A percentile compares a stretch with the other conserved stretches of the same genome.
Conservation (phyloP, 2,113 vertebrate genomes). For the Anguilla japonica region DNA sequence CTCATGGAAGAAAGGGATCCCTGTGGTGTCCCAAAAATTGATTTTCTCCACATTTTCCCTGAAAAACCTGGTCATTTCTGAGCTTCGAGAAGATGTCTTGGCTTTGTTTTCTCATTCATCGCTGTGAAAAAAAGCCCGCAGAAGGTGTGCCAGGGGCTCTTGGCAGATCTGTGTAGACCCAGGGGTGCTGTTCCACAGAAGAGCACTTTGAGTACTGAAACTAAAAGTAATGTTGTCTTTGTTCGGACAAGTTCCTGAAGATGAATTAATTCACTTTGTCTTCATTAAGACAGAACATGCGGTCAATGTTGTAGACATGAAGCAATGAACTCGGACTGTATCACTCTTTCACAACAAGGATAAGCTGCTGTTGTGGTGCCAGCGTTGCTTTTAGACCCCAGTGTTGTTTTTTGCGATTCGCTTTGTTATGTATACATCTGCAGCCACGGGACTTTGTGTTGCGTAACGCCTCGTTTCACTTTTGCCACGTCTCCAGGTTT, state of each 20-base stretch:
- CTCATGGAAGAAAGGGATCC: not conserved
- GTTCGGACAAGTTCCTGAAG: not conserved
- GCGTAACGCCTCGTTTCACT: not conserved
- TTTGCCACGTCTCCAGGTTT: not conserved
- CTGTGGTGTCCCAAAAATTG: not conserved
- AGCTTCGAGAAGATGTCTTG: not conserved
- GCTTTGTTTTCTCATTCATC: not conserved
- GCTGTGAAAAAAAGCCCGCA: not conserved
- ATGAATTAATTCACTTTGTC: not conserved
- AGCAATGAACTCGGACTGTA: not conserved
- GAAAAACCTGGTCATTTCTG: not conserved
- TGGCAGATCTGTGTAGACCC: not conserved
- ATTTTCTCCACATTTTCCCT: not conserved
- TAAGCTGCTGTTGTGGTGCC: not conserved
- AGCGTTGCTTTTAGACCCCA: not conserved
- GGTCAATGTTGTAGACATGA: not conserved
- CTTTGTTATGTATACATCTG: not conserved
- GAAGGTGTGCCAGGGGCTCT: conserved; percentile 5
- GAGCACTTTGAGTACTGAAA: not conserved
- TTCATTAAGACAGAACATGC: not conserved
- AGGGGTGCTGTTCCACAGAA: not conserved
- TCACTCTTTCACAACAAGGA: not conserved
- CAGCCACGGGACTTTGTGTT: not conserved
- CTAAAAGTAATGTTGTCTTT: not conserved
- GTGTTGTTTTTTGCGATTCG: not conserved